These are phyloP conservation scores for Puffinus mauretanicus DNA, from an alignment of 2,113 vertebrate genomes.

Conservation along the genomic window DNA sequence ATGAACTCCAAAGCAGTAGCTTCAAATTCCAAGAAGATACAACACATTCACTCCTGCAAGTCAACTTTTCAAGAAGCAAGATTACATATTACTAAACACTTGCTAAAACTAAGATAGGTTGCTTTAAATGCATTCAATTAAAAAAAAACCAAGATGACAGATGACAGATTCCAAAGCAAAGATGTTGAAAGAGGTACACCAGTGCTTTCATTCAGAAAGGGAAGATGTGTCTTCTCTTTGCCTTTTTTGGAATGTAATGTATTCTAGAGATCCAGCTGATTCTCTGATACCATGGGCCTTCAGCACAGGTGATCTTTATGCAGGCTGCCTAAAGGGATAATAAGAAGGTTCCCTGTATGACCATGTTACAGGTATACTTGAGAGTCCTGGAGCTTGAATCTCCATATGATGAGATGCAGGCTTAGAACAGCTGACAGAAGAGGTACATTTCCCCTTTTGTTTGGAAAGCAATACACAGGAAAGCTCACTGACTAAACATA, in stretches of 20 bases:
- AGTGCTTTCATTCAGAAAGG: not conserved
- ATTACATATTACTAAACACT: not conserved
- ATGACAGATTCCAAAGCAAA: not conserved
- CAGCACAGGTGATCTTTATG: not conserved
- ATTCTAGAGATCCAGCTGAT: not conserved
- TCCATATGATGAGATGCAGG: not conserved
- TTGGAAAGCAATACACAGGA: not conserved
- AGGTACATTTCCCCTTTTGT: not conserved
- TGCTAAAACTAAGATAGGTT: not conserved
- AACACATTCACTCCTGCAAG: not conserved
- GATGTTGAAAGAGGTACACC: not conserved
- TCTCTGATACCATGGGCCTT: not conserved
- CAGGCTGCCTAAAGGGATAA: not conserved
- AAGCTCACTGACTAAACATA: not conserved
- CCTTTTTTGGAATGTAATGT: not conserved
- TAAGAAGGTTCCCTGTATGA: not conserved
- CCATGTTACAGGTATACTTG: not conserved
- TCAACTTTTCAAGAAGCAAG: not conserved
- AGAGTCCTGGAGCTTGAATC: not conserved
- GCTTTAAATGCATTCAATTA: not conserved
- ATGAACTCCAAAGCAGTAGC: not conserved
- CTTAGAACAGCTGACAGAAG: not conserved
- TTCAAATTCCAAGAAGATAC: not conserved
- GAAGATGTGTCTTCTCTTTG: not conserved
- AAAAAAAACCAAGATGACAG: not conserved